A percentile compares a stretch with the other conserved stretches of the same genome.
These are phyloP conservation scores for Willisornis vidua DNA, from an alignment of 2,113 vertebrate species.

Conservation along the genomic window DNA sequence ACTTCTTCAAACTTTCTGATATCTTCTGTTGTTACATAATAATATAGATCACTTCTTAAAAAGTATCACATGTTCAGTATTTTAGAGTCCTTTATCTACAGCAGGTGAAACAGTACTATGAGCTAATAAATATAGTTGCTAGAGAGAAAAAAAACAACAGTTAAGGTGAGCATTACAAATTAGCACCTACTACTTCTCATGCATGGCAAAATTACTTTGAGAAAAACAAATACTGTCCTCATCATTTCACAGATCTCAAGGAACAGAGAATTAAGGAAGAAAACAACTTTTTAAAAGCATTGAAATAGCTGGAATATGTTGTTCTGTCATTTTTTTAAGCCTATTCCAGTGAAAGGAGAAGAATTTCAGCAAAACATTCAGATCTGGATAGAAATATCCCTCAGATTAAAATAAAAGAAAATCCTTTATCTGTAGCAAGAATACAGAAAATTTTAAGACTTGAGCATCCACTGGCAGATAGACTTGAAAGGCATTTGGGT, in stretches of 20 bases:
- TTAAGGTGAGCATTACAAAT: neutral
- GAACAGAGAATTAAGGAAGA: neutral
- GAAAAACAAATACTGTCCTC: neutral
- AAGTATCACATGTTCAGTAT: neutral
- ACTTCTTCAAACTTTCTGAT: neutral
- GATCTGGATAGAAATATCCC: constrained; percentile 3
- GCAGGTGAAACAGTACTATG: neutral
- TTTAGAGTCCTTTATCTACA: neutral
- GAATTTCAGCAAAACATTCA: constrained; percentile 29
- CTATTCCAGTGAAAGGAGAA: constrained; percentile 21
- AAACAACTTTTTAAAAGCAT: neutral
- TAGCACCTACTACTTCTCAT: neutral
- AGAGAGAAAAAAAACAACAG: neutral
- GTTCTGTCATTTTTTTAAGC: neutral
- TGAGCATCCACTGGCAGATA: constrained; percentile 47
- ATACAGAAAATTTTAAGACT: constrained; percentile 38
- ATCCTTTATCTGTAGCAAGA: constrained; percentile 8
- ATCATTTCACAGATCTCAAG: neutral
- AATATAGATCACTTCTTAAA: neutral
- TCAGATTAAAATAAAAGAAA: constrained; percentile 46
- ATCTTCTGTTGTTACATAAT: neutral
- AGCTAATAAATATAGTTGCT: neutral
- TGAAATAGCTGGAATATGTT: neutral
- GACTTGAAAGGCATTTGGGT: constrained; percentile 57
- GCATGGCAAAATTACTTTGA: neutral